Conservation (phyloP, 1,140 invertebrate genomes). For the Harlomillsia oculata region DNA sequence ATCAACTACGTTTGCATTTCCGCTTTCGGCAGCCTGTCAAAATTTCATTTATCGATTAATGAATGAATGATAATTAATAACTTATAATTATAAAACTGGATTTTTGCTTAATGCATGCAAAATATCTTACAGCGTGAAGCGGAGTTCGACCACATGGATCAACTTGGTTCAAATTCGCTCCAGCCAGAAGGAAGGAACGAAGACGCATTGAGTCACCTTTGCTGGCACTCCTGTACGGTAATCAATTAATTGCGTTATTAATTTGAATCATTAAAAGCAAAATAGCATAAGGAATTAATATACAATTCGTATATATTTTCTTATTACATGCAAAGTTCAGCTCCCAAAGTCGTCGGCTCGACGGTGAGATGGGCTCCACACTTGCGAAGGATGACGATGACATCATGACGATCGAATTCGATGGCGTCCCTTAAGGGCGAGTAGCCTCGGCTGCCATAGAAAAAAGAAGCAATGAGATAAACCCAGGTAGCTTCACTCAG, state of each 20-base stretch:
- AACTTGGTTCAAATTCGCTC: slow-evolving; percentile 50
- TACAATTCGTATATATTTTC: not conserved
- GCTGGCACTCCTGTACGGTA: slow-evolving; percentile 44
- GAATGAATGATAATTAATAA: not conserved
- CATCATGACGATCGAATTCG: slow-evolving; percentile 50
- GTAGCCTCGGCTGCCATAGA: slow-evolving; percentile 45
- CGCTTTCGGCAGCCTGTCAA: not conserved
- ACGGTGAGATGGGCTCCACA: slow-evolving; percentile 54
- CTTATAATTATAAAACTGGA: not conserved
- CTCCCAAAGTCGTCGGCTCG: slow-evolving; percentile 46
- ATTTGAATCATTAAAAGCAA: too few species aligned
- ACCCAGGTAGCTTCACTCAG: slow-evolving; percentile 35
- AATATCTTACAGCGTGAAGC: slow-evolving; percentile 48
- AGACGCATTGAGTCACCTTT: slow-evolving; percentile 48
- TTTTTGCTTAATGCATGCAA: too few species aligned
- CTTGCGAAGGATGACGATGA: slow-evolving; percentile 50
- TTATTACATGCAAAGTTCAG: slow-evolving; percentile 48
- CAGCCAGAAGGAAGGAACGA: slow-evolving; percentile 51
- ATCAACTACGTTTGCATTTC: not conserved
- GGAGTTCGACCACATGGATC: slow-evolving; percentile 53
- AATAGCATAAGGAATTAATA: too few species aligned
- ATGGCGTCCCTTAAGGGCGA: slow-evolving; percentile 55
- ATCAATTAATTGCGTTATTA: not conserved
- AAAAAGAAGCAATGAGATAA: slow-evolving; percentile 18
- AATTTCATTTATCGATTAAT: not conserved